These are phyloP conservation scores for Mormyrus hasselquistii DNA, from an alignment of 2,797 vertebrate genomes.

Conservation along the genomic window DNA sequence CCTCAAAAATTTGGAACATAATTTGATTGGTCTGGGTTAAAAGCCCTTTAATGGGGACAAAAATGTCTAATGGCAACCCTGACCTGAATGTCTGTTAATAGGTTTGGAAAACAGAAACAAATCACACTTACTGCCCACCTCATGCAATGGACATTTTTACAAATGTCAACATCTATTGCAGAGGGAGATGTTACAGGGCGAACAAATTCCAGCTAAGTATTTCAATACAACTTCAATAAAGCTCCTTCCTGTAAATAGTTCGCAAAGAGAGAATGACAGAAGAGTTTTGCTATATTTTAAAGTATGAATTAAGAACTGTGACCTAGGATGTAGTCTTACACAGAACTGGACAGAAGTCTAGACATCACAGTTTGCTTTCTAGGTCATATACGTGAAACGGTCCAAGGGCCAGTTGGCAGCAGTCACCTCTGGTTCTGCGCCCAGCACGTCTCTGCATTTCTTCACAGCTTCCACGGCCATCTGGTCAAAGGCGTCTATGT, in stretches of 20 bases:
- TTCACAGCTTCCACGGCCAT: slow-evolving; percentile 63
- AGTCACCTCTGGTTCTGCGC: slow-evolving; percentile 53
- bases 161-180: slow-evolving; percentile 46
- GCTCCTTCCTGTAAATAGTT: background rate
- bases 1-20: background rate
- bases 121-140: slow-evolving; percentile 43
- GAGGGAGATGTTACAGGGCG: background rate
- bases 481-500: slow-evolving; percentile 67
- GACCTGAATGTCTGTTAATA: background rate
- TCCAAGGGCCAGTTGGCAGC: background rate
- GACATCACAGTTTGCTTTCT: background rate
- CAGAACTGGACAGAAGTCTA: background rate
- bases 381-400: background rate
- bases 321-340: background rate
- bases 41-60: background rate
- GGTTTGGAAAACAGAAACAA: background rate
- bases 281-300: background rate
- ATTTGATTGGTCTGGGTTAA: background rate
- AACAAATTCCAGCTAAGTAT: slow-evolving; percentile 1
- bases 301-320: background rate
- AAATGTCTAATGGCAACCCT: background rate
- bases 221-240: background rate
- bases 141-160: slow-evolving; percentile 53
- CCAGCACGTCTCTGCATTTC: slow-evolving; percentile 47
- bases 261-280: background rate